Base-by-base conservation (phyloP, 2,888 invertebrate species). In the Agriopis leucophaearia region DNA sequence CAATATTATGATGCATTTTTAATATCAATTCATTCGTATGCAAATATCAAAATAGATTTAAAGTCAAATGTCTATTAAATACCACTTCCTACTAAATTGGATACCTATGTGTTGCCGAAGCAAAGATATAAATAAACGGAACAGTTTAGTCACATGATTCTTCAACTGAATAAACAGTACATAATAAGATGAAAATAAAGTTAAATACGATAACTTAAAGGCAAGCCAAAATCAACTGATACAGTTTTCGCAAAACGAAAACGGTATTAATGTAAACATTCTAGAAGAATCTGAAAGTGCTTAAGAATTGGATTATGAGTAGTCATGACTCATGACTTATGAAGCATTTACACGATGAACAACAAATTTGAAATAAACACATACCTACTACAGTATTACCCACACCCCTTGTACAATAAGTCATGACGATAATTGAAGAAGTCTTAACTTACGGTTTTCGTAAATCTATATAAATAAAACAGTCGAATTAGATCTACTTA, bases 221-320 rank as follows among this genome's bases (percentile, higher is more conserved):
- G 86, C 83, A 81, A 61, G 86, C 86, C 88, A 88, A 88, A 75
- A 81, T 65, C 75, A 86, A 88, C 78, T 63, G 70, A 74, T 58
- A 56, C 54, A 54, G 60, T 58, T 70, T 78, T 78, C 66, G 69
- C 73, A 66, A 74, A 77, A 82, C 75, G 73, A 78, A 81, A 77
- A 75, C 55, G 66, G 70, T 69, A 77, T 76, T 56, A 74, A 81
- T 71, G 75, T 74, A 81, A 82, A 81, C 80, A 84, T 77, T 76
- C 60, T 66, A 77, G 77, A 73, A 58, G 51, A 57, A 72, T 58
- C 15, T 10, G 18, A 51, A 56, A 1, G 18, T 50, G 35, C n/a
- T 52, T 44, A 36, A 58, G 45, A 55, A 64, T 42, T 27, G 15
- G 54, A 54, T 59, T 13, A 18, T 44, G 18, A 64, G 35, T 45